These are phyloP conservation scores for Zaprionus capensis DNA, from an alignment of 1,140 invertebrate genomes.

Conservation along the genomic window DNA sequence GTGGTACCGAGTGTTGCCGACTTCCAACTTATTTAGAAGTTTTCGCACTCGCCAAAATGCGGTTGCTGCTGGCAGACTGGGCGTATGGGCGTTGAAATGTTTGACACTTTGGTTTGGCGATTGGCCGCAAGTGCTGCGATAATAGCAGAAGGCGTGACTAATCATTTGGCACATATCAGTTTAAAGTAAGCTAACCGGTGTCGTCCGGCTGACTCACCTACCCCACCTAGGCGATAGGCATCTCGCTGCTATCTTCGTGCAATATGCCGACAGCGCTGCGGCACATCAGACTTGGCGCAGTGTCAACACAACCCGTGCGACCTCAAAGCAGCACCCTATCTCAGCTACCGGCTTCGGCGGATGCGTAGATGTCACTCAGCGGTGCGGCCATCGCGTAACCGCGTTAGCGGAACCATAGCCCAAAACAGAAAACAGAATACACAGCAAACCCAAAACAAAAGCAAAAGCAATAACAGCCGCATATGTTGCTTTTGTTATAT, in stretches of 20 bases:
- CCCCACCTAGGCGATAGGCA: not conserved
- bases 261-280: conserved; percentile 51
- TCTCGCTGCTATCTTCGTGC: conserved; percentile 44
- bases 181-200: not conserved
- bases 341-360: conserved; percentile 41
- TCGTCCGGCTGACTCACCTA: conserved; percentile 30
- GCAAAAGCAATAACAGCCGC: not conserved
- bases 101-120: conserved; percentile 34
- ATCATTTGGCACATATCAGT: conserved; percentile 46
- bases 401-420: conserved; percentile 6
- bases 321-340: conserved; percentile 11
- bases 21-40: conserved; percentile 42
- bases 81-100: conserved; percentile 55
- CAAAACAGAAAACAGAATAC: conserved; percentile 4
- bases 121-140: not conserved
- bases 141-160: conserved; percentile 54
- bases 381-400: conserved; percentile 40
- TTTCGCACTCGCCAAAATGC: conserved; percentile 26
- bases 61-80: conserved; percentile 32
- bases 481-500: conserved; percentile 18
- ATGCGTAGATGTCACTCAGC: conserved; percentile 66
- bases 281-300: conserved; percentile 9
- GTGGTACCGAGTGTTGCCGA: conserved; percentile 25
- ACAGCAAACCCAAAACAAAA: conserved; percentile 2
- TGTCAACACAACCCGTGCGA: conserved; percentile 21